Conservation (phyloP, 1,140 invertebrate species). For the Drosophila nebulosa region DNA sequence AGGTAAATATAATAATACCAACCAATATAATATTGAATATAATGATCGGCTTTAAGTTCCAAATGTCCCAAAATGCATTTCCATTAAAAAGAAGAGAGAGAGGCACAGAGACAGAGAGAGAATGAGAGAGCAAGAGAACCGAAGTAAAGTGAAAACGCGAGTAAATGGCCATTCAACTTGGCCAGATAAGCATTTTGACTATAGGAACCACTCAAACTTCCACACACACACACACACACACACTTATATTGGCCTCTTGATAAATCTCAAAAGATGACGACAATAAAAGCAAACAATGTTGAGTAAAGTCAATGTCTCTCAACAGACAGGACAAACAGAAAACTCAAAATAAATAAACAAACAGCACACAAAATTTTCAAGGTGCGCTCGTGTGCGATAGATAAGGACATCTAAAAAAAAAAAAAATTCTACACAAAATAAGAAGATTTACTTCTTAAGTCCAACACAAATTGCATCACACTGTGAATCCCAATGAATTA, state of each 20-base stretch:
- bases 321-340: slow-evolving; percentile 37
- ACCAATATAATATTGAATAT: slow-evolving; percentile 40
- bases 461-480: slow-evolving; percentile 28
- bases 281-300: background rate
- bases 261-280: background rate
- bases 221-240: background rate
- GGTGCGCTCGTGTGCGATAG: slow-evolving; percentile 19
- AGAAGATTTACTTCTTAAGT: background rate
- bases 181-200: background rate
- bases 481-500: background rate
- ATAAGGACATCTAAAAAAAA: background rate
- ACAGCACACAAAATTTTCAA: slow-evolving; percentile 18
- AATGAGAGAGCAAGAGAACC: too few relatives aligned
- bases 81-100: background rate
- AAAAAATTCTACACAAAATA: background rate
- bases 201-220: background rate
- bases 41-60: slow-evolving; percentile 7
- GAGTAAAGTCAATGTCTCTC: background rate
- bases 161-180: slow-evolving; percentile 13
- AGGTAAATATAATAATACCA: slow-evolving; percentile 26
- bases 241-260: background rate
- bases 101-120: background rate
- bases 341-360: background rate
- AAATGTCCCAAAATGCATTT: slow-evolving; percentile 18
- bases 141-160: slow-evolving; percentile 16